Percentiles rank a stretch among this genome's conserved stretches.
phyloP scores from a whole-genome alignment of 2,797 vertebrate species.

The Carcharodon carcharias region DNA sequence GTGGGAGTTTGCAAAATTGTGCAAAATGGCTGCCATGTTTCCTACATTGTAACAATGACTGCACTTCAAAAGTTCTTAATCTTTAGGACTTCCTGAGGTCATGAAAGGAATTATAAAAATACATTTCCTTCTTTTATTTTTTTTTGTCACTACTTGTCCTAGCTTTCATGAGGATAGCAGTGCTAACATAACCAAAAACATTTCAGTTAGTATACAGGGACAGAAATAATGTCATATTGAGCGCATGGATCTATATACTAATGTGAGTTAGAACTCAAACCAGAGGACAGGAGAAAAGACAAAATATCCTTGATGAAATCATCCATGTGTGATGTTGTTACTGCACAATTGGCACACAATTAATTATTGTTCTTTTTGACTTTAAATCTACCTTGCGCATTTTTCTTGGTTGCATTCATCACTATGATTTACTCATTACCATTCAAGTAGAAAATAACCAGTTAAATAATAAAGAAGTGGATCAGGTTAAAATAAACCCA shows the following conservation, averaged over 20 bases:
- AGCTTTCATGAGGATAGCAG: background rate
- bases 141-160: background rate
- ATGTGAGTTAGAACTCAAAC: background rate
- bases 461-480: background rate
- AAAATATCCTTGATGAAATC: background rate
- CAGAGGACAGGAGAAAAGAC: background rate
- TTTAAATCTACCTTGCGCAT: background rate
- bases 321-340: background rate
- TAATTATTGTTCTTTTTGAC: background rate
- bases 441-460: constrained; percentile 31
- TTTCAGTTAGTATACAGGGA: background rate
- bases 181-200: background rate
- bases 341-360: background rate
- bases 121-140: background rate
- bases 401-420: background rate
- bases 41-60: background rate
- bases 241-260: background rate
- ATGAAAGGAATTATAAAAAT: background rate
- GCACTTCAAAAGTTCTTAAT: background rate
- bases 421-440: constrained; percentile 14
- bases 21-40: background rate
- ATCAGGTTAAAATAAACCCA: background rate
- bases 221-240: background rate
- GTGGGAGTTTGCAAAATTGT: too few species aligned
- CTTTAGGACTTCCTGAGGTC: background rate